These are phyloP conservation scores for Drosophila obscura DNA, from an alignment of 1,140 invertebrate species.

Conservation along the genomic window DNA sequence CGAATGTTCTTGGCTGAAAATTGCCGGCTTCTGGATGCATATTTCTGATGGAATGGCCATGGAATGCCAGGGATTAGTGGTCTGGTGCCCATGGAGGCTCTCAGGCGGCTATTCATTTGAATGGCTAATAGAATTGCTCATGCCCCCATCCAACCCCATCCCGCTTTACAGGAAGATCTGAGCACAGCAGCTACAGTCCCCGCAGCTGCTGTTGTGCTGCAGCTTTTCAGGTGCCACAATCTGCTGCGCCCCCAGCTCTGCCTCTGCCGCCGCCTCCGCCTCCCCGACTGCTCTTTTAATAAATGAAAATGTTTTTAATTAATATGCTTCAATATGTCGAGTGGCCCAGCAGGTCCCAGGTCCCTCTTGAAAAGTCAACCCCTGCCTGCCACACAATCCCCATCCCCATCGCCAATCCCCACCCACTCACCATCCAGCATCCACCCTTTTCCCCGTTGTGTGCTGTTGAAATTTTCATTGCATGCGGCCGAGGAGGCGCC, in stretches of 20 bases:
- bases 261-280: too few relatives aligned
- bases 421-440: background rate
- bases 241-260: too few relatives aligned
- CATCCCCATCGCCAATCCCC: background rate
- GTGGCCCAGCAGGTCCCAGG: constrained; percentile 42
- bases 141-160: background rate
- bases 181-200: background rate
- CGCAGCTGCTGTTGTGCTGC: background rate
- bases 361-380: constrained; percentile 22
- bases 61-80: too few relatives aligned
- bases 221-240: background rate
- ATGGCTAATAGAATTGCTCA: too few relatives aligned
- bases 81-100: too few relatives aligned
- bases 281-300: constrained; percentile 64
- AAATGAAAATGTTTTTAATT: constrained; percentile 79
- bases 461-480: constrained; percentile 38
- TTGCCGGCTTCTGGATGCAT: background rate
- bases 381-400: constrained; percentile 11
- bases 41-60: constrained; percentile 2
- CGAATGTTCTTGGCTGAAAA: background rate
- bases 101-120: too few relatives aligned
- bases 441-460: constrained; percentile 12
- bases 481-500: constrained; percentile 27
- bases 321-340: constrained; percentile 80
- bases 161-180: too few relatives aligned